phyloP scores from a whole-genome alignment of 2,113 vertebrate species.

The Melospiza melodia region DNA sequence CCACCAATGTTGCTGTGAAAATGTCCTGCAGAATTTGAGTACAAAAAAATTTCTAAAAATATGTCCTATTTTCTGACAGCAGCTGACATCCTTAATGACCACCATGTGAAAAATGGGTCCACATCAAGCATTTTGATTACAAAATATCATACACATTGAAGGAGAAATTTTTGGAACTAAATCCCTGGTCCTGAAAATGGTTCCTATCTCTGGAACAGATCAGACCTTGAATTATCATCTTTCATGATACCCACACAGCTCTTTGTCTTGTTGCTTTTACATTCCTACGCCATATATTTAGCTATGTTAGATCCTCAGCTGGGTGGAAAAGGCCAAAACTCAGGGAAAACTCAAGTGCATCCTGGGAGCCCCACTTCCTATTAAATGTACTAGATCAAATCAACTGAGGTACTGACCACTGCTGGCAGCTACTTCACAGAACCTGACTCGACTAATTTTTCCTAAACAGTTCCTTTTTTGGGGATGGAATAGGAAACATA shows the following conservation, averaged over 20 bases:
- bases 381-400: background rate
- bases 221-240: background rate
- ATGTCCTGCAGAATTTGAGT: background rate
- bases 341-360: background rate
- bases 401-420: background rate
- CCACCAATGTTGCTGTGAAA: background rate
- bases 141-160: background rate
- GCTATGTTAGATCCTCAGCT: background rate
- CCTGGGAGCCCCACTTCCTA: background rate
- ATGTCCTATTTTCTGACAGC: background rate
- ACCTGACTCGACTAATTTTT: background rate
- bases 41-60: background rate
- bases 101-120: background rate
- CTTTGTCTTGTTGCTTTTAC: background rate
- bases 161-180: background rate
- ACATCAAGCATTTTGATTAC: background rate
- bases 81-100: background rate
- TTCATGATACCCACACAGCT: background rate
- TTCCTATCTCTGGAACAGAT: background rate
- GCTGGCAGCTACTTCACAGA: background rate
- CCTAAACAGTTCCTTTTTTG: background rate
- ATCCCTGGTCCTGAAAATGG: background rate
- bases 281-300: background rate
- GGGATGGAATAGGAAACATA: background rate
- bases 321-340: background rate